Conservation (phyloP, 2,797 vertebrate species). For the Chloroceryle amazona region DNA sequence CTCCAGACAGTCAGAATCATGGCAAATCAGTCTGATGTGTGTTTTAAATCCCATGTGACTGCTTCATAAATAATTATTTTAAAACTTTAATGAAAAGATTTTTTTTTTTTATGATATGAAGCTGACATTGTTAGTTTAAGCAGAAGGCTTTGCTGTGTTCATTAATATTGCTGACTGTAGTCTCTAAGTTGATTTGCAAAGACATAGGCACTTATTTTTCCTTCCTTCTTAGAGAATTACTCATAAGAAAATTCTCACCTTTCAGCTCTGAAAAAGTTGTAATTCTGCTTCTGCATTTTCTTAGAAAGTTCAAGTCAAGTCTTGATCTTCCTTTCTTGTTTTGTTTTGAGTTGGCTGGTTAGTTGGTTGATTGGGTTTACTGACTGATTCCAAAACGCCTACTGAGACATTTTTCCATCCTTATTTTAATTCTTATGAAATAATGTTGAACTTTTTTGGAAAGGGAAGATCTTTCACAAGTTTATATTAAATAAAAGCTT, state of each 20-base stretch:
- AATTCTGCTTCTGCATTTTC: slow-evolving; percentile 48
- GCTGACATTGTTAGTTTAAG: background rate
- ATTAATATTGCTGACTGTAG: slow-evolving; percentile 50
- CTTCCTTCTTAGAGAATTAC: background rate
- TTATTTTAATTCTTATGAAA: slow-evolving; percentile 41
- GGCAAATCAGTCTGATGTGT: background rate
- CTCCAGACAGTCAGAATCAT: background rate
- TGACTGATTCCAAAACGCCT: slow-evolving; percentile 60
- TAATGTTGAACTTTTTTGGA: background rate
- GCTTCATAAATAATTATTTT: slow-evolving; percentile 42
- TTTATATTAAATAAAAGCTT: background rate
- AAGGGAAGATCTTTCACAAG: background rate
- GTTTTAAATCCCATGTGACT: background rate
- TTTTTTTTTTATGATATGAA: background rate
- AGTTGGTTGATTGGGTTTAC: slow-evolving; percentile 34
- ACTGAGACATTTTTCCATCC: slow-evolving; percentile 31
- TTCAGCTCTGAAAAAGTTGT: slow-evolving; percentile 20
- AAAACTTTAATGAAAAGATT: background rate
- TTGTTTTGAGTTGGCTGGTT: slow-evolving; percentile 54
- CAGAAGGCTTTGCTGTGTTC: slow-evolving; percentile 1
- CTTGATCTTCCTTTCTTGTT: slow-evolving; percentile 67
- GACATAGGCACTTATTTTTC: background rate
- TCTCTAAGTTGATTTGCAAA: slow-evolving; percentile 33
- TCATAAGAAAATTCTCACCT: background rate
- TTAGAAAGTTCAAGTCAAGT: slow-evolving; percentile 60